These are phyloP conservation scores for Bombyx mori DNA, from an alignment of 1,140 invertebrate species.

Conservation along the genomic window ASM3026992v2 NC_085111.1:5060501-5061000, in stretches of 20 bases:
- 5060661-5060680: conserved; percentile 30
- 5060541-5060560: too few relatives aligned
- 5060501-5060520: too few relatives aligned
- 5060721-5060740: conserved; percentile 35
- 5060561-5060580: conserved; percentile 5
- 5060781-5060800: conserved; percentile 37
- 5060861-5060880: neutral
- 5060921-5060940: too few relatives aligned
- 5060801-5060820: conserved; percentile 23
- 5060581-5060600: conserved; percentile 14
- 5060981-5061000: too few relatives aligned
- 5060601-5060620: too few relatives aligned
- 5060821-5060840: conserved; percentile 24
- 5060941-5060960: too few relatives aligned
- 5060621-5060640: too few relatives aligned
- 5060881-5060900: neutral
- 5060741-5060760: conserved; percentile 46
- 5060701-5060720: conserved; percentile 52
- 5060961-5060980: too few relatives aligned
- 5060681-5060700: conserved; percentile 56
- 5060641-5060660: conserved; percentile 12
- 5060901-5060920: too few relatives aligned
- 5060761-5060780: conserved; percentile 46
- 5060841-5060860: conserved; percentile 1
- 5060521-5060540: too few relatives aligned